Percentiles rank a stretch among this genome's conserved stretches.
These are phyloP conservation scores for Garra rufa DNA, from an alignment of 2,113 vertebrate species.

Conservation along the genomic window DNA sequence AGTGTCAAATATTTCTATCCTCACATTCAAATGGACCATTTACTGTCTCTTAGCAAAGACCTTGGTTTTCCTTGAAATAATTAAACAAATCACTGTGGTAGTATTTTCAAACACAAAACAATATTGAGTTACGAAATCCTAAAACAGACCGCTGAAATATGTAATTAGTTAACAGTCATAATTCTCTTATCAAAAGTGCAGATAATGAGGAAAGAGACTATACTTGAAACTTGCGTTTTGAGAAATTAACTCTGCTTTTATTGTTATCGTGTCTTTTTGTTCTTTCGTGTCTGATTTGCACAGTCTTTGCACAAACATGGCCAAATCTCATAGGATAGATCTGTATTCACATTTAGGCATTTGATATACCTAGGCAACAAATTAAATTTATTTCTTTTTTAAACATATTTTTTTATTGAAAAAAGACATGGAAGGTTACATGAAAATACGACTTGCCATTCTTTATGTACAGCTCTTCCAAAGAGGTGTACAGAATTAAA, in stretches of 20 bases:
- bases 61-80: background rate
- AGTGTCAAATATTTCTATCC: background rate
- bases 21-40: background rate
- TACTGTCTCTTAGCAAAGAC: background rate
- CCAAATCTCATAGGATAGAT: background rate
- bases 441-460: too few species aligned
- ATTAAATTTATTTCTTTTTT: too few species aligned
- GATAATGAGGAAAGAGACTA: background rate
- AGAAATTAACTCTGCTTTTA: background rate
- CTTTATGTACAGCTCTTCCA: too few species aligned
- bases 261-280: too few species aligned
- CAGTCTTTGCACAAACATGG: background rate
- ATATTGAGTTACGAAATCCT: conserved; percentile 14
- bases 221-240: conserved; percentile 14
- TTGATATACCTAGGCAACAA: too few species aligned
- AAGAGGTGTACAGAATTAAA: too few species aligned
- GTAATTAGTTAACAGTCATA: background rate
- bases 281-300: too few species aligned
- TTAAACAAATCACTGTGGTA: background rate
- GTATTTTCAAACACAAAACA: background rate
- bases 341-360: background rate
- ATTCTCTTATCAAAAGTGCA: background rate
- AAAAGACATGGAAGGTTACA: too few species aligned
- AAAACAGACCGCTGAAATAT: background rate
- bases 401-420: too few species aligned